Base-by-base conservation (phyloP, 2,113 vertebrate genomes). In the Tachycineta bicolor region DNA sequence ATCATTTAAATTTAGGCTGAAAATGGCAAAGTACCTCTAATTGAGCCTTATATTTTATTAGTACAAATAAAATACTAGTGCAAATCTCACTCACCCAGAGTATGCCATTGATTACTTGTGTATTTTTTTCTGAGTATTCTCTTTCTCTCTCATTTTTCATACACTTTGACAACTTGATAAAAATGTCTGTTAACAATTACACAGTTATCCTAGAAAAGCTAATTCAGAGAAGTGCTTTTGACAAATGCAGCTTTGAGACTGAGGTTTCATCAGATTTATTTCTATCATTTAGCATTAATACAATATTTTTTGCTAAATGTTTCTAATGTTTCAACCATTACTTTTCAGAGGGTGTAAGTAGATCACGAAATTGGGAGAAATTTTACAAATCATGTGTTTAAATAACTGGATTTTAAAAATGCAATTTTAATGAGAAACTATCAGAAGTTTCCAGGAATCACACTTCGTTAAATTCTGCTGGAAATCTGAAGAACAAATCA, bases 1-100 rank as follows among this genome's bases (percentile, higher is more conserved):
- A 97, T 96, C 67, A 94, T 92, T 97, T 97, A 96, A 97, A 98
- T 97, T 97, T 97, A 95, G 75, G 70, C 94, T 95, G 96, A 97
- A 97, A 93, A 90, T 91, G 89, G 93, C 75, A 95, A 93, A 96
- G 93, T 80, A 83, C 67, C 87, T 96, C 94, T 97, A 97, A 97
- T 92, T 93, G 96, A 92, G 53, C 60, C 69, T 86, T 95, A 44
- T 47, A 94, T 93, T 95, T 95, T 92, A 88, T 96, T 67, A 91
- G 74, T 47, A 93, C 64, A 96, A 91, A n/a, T n/a, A n/a, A n/a
- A n/a, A n/a, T n/a, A n/a, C 89, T 64, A 85, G 24, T 50, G 73
- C 86, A 95, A 87, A 86, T 87, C 78, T 93, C 82, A 87, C 46
- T 79, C 73, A 58, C 84, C 10, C 17, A 33, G 31, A 65, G 83